phyloP scores from a whole-genome alignment of 2,888 invertebrate genomes.

The Eristalinus aeneus region DNA sequence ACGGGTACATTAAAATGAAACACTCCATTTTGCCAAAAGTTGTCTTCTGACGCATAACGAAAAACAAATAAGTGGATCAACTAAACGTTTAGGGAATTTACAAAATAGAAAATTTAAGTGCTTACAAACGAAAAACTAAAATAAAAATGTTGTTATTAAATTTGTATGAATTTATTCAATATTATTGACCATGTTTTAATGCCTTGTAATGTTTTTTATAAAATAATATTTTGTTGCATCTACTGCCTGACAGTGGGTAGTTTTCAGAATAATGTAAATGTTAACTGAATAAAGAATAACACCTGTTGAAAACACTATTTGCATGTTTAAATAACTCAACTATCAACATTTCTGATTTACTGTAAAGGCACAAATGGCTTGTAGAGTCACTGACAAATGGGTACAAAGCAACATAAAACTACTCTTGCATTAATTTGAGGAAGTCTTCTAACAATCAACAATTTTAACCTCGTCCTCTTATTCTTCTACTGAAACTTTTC shows the following conservation, averaged over 20 bases:
- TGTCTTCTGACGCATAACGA: slow-evolving; percentile 9
- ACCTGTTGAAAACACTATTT: background rate
- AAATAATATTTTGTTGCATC: slow-evolving; percentile 20
- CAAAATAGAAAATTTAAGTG: slow-evolving; percentile 25
- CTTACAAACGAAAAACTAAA: background rate
- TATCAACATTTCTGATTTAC: too few species aligned
- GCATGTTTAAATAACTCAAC: background rate
- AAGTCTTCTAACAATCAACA: too few species aligned
- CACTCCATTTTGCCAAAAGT: background rate
- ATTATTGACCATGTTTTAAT: slow-evolving; percentile 7
- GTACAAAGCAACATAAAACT: too few species aligned
- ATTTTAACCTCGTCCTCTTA: too few species aligned
- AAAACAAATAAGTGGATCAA: slow-evolving; percentile 25
- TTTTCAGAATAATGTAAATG: background rate
- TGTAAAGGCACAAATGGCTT: too few species aligned
- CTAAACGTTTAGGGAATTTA: slow-evolving; percentile 60
- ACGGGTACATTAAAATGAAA: slow-evolving; percentile 42
- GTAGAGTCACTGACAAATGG: too few species aligned
- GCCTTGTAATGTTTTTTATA: slow-evolving; percentile 8
- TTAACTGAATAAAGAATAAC: slow-evolving; percentile 11
- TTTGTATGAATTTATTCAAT: slow-evolving; percentile 10
- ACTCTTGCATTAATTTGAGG: too few species aligned
- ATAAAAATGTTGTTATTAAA: slow-evolving; percentile 25
- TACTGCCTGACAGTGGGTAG: background rate
- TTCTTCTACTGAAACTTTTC: too few species aligned